Conservation (phyloP, 2,888 invertebrate genomes). For the Allolobophora icterica region DNA sequence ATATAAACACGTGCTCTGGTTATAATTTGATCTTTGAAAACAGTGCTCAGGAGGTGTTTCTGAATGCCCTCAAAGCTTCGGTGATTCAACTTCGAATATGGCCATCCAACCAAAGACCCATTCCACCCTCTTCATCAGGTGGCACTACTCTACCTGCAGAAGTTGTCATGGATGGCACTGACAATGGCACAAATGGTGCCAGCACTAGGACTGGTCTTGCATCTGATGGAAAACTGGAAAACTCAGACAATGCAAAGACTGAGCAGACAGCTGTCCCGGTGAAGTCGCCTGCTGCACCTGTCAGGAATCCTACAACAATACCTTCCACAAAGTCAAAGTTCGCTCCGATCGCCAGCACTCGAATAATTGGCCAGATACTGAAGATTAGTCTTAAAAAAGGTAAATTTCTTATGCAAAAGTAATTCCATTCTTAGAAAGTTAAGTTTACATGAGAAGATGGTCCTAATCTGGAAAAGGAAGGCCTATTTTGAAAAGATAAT, state of each 20-base stretch:
- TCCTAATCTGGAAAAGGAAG: background rate
- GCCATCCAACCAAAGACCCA: background rate
- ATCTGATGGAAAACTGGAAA: background rate
- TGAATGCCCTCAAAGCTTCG: conserved; percentile 73
- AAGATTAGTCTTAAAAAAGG: conserved; percentile 22
- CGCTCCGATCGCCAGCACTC: background rate
- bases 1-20: background rate
- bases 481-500: background rate
- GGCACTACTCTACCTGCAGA: background rate
- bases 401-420: background rate
- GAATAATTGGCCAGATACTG: conserved; percentile 19
- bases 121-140: background rate
- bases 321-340: background rate
- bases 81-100: conserved; percentile 12
- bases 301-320: background rate
- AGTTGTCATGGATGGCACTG: background rate
- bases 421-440: background rate
- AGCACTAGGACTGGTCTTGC: background rate
- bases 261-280: background rate
- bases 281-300: background rate
- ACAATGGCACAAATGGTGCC: background rate
- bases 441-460: background rate
- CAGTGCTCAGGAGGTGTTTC: conserved; percentile 82
- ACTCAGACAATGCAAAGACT: background rate
- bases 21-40: background rate